Evolutionary conservation across 2,888 invertebrate species (phyloP), one percentile per base, ranked within the genome.

Genomic region (Dicranocentrus wangi): DNA sequence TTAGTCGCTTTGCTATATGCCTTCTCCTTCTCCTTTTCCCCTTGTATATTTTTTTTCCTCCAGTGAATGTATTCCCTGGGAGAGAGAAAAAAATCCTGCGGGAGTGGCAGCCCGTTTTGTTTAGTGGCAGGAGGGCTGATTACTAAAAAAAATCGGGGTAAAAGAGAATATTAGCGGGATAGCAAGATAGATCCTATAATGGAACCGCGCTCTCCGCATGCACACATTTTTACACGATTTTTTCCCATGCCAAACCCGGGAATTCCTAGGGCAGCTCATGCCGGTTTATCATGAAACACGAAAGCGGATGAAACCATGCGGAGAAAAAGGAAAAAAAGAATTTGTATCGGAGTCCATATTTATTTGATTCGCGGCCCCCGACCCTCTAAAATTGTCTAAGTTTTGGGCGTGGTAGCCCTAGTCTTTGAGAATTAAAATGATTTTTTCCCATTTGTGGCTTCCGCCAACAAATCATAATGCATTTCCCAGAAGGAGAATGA

Each of bases 301-400:
- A 72, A 80, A 66, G 32, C 79, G 79, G 79, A 80, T 80, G 78
- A 80, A 71, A 25, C 72, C 79, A 72, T 68, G 79, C 68, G 66
- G 79, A 32, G 79, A 27, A 51, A 61, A 32, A 58, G n/a, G n/a
- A 51, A 27, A 55, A 43, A 25, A 66, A 72, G 61, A 78, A 70
- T 77, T 51, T 21, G 23, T 55, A 23, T 55, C 21, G 21, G 19
- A 47, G 47, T 5, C 5, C 43, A 60, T 61, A 70, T 65, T 77
- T 68, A 61, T 68, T 77, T 61, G 47, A 60, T 70, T 53, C 51
- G 25, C 53, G 39, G 32, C 23, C 63, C 55, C 27, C 42, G 43
- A 60, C 39, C 39, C 61, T 65, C 43, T 70, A 78, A 78, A 78
- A 78, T 60, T 47, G 66, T 69, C 53, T 53, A 77, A 53, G 25